Evolutionary conservation across 1,140 invertebrate genomes (phyloP).

Genomic region (Orchesella cincta): DNA sequence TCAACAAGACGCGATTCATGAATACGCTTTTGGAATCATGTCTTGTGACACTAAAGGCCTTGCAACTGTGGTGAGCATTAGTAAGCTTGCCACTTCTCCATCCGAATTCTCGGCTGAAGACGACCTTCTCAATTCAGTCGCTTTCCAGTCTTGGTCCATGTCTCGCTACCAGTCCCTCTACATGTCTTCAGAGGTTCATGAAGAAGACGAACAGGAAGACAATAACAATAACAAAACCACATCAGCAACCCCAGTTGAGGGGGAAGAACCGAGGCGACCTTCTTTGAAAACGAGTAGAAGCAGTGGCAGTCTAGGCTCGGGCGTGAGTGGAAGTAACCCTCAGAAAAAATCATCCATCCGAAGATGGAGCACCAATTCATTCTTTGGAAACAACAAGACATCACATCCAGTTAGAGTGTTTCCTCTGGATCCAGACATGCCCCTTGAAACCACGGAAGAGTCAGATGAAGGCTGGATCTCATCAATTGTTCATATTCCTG

Average conservation of each 20-base stretch:
- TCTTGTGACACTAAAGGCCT: background rate
- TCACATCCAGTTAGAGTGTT: background rate
- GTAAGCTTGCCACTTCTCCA: background rate
- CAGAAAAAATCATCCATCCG: background rate
- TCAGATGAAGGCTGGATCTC: background rate
- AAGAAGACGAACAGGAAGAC: background rate
- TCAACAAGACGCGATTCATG: background rate
- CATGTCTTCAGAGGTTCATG: background rate
- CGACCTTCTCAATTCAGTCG: background rate
- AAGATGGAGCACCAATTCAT: background rate
- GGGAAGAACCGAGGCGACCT: background rate
- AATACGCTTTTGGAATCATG: slow-evolving; percentile 38
- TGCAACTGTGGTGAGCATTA: slow-evolving; percentile 8
- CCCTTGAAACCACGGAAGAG: background rate
- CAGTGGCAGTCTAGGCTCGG: background rate
- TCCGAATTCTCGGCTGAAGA: background rate
- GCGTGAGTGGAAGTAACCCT: background rate
- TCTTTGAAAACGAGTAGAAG: background rate
- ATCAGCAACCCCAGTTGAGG: background rate
- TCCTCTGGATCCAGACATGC: background rate
- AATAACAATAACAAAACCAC: background rate
- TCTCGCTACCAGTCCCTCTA: slow-evolving; percentile 32
- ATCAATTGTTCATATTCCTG: slow-evolving; percentile 19
- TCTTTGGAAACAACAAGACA: background rate
- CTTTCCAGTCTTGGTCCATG: slow-evolving; percentile 23